These are phyloP conservation scores for Steinernema feltiae DNA, from an alignment of 1,140 invertebrate species.

Conservation along the genomic window DNA sequence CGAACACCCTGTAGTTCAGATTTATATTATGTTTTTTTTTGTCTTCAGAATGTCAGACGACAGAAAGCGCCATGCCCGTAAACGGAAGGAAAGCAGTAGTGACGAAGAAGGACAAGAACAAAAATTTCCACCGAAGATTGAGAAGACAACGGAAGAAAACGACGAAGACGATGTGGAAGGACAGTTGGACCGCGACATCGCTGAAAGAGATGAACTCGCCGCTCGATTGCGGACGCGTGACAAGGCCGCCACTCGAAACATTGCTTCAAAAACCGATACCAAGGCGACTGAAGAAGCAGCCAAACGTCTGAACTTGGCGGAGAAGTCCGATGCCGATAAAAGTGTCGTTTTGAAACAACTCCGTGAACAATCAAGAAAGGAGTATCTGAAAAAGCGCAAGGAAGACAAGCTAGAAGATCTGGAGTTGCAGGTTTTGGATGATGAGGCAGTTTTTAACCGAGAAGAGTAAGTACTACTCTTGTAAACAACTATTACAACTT, in stretches of 20 bases:
- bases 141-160: neutral
- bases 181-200: constrained; percentile 71
- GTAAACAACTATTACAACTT: neutral
- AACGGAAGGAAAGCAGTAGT: neutral
- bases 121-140: neutral
- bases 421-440: constrained; percentile 87
- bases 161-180: constrained; percentile 58
- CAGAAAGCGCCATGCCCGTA: neutral
- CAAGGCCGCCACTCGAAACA: constrained; percentile 70
- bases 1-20: no score
- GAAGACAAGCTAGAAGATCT: constrained; percentile 91
- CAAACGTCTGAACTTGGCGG: constrained; percentile 74
- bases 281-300: constrained; percentile 82
- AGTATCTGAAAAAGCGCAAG: constrained; percentile 90
- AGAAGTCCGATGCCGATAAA: constrained; percentile 25
- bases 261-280: constrained; percentile 65
- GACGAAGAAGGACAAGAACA: neutral
- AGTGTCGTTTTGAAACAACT: constrained; percentile 61
- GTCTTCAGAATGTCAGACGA: no score
- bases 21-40: no score
- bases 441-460: constrained; percentile 88
- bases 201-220: constrained; percentile 88
- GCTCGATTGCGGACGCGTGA: constrained; percentile 79
- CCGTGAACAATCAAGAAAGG: constrained; percentile 79
- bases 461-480: constrained; percentile 64